Percentiles rank a stretch among this genome's conserved stretches.
phyloP scores from a whole-genome alignment of 1,140 invertebrate genomes.

The Panulirus ornatus region DNA sequence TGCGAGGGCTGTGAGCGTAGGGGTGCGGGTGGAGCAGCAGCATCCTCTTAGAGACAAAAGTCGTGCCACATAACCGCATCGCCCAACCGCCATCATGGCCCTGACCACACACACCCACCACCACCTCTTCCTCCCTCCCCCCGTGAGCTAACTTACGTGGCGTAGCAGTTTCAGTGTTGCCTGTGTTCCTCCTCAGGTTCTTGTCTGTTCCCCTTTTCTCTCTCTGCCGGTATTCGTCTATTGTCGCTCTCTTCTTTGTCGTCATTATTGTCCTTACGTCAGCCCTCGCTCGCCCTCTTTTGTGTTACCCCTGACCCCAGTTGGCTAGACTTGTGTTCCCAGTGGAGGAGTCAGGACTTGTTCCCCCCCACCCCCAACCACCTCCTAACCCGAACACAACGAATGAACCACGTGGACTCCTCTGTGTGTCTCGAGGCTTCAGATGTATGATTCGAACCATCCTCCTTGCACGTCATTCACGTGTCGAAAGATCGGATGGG shows the following conservation, averaged over 20 bases:
- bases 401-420: neutral
- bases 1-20: neutral
- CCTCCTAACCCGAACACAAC: no score
- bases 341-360: neutral
- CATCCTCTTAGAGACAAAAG: slow-evolving; percentile 19
- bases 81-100: slow-evolving; percentile 64
- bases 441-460: neutral
- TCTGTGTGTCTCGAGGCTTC: neutral
- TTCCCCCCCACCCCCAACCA: neutral
- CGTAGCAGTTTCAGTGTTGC: slow-evolving; percentile 33
- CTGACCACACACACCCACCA: slow-evolving; percentile 47
- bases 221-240: slow-evolving; percentile 19
- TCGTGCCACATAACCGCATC: slow-evolving; percentile 55
- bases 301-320: slow-evolving; percentile 16
- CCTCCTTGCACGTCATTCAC: no score
- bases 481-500: no score
- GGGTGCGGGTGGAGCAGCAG: slow-evolving; percentile 25
- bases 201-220: neutral
- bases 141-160: neutral
- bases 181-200: neutral
- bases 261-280: slow-evolving; percentile 23
- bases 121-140: neutral
- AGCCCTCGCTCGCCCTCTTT: slow-evolving; percentile 4
- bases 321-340: neutral
- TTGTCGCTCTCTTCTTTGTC: slow-evolving; percentile 45